Evolutionary conservation across 2,888 invertebrate genomes (phyloP).

Genomic region (Meganola albula): DNA sequence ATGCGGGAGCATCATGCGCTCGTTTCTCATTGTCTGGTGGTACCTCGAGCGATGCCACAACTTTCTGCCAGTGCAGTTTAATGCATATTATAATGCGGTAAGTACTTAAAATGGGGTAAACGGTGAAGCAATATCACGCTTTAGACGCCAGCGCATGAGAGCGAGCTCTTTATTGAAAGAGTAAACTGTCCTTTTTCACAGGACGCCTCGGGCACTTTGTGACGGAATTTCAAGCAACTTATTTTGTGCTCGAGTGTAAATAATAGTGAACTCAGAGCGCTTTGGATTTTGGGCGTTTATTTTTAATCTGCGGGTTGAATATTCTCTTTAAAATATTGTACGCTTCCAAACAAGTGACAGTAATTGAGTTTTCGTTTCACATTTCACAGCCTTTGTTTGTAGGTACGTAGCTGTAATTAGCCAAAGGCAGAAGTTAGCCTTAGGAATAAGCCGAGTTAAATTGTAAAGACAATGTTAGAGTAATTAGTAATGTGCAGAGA

Average conservation of each 20-base stretch:
- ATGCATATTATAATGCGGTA: constrained; percentile 74
- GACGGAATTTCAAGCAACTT: constrained; percentile 64
- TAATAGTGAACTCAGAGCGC: constrained; percentile 58
- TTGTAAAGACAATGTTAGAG: constrained; percentile 58
- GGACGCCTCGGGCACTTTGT: constrained; percentile 63
- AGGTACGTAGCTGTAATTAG: no score
- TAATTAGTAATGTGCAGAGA: constrained; percentile 58
- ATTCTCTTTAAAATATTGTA: constrained; percentile 42
- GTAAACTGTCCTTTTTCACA: constrained; percentile 73
- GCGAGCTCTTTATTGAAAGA: constrained; percentile 69
- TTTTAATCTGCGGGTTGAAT: constrained; percentile 49
- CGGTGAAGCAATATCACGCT: constrained; percentile 59
- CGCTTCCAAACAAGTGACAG: constrained; percentile 35
- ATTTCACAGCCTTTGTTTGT: no score
- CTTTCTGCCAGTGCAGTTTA: constrained; percentile 67
- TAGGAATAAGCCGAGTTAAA: constrained; percentile 49
- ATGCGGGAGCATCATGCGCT: constrained; percentile 69
- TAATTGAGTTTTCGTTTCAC: constrained; percentile 43
- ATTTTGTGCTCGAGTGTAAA: constrained; percentile 61
- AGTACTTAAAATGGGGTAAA: constrained; percentile 65
- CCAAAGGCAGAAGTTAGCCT: constrained; percentile 29
- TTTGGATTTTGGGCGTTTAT: constrained; percentile 50
- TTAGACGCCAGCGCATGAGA: constrained; percentile 49
- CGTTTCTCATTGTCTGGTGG: constrained; percentile 72
- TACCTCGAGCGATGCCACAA: constrained; percentile 52